phyloP scores from a whole-genome alignment of 2,888 invertebrate genomes.

The Ischnus inquisitorius region DNA sequence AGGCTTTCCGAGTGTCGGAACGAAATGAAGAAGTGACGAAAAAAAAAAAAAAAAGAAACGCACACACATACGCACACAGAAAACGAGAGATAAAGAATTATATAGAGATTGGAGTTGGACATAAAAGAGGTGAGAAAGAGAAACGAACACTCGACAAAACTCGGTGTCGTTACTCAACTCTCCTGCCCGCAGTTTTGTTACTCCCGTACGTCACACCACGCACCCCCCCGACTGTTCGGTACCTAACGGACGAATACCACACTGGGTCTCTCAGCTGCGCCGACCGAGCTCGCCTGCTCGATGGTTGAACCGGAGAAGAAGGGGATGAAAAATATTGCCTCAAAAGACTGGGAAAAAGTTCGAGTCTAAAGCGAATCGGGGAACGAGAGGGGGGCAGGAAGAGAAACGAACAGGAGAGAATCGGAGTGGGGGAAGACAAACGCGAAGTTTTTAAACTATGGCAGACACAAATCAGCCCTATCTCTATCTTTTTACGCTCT shows the following conservation, averaged over 20 bases:
- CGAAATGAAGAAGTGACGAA: conserved; percentile 12
- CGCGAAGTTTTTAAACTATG: conserved; percentile 69
- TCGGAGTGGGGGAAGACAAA: conserved; percentile 64
- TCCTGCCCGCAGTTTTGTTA: conserved; percentile 32
- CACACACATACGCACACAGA: conserved; percentile 34
- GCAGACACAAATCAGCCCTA: conserved; percentile 69
- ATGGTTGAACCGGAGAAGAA: conserved; percentile 15
- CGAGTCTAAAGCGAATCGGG: background rate
- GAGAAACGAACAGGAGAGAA: conserved; percentile 5
- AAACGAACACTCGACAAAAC: conserved; percentile 38
- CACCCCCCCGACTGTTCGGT: background rate
- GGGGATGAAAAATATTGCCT: conserved; percentile 51
- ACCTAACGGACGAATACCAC: conserved; percentile 12
- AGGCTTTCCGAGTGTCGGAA: conserved; percentile 21
- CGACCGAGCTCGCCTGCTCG: conserved; percentile 6
- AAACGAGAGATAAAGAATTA: background rate
- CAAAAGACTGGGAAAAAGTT: conserved; percentile 55
- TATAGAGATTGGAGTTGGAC: background rate
- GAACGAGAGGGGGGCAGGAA: background rate
- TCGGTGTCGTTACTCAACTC: conserved; percentile 38
- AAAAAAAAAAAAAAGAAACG: conserved; percentile 11
- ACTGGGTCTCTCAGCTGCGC: conserved; percentile 10
- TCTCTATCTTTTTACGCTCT: conserved; percentile 44
- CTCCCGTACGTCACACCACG: conserved; percentile 21
- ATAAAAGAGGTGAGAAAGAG: conserved; percentile 9